phyloP scores from a whole-genome alignment of 2,888 invertebrate species.

The Clanis bilineata region DNA sequence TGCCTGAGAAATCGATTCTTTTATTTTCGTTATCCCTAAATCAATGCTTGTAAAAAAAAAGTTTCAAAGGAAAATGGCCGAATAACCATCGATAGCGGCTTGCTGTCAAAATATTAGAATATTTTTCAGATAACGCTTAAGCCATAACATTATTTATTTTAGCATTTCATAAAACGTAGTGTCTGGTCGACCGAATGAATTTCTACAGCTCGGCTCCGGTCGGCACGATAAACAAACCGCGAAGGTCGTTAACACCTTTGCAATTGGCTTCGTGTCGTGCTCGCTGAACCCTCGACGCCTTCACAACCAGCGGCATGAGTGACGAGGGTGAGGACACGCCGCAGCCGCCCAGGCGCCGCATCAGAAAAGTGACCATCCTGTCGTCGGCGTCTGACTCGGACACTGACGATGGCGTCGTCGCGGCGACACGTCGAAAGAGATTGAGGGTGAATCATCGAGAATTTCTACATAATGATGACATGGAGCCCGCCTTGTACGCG shows the following conservation, averaged over 20 bases:
- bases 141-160: constrained; percentile 40
- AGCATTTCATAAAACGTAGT: constrained; percentile 41
- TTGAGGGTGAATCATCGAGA: constrained; percentile 60
- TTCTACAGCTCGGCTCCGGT: constrained; percentile 41
- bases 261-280: constrained; percentile 69
- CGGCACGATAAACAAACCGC: constrained; percentile 45
- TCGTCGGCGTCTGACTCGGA: constrained; percentile 68
- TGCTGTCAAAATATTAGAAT: constrained; percentile 79
- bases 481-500: not conserved
- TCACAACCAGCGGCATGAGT: constrained; percentile 61
- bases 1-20: too few species aligned
- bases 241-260: constrained; percentile 76
- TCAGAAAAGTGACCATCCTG: constrained; percentile 60
- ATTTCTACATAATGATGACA: constrained; percentile 9
- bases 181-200: constrained; percentile 54
- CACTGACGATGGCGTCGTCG: constrained; percentile 69
- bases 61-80: constrained; percentile 73
- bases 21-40: too few species aligned
- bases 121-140: constrained; percentile 53
- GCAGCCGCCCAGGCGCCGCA: constrained; percentile 60
- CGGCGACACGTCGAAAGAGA: constrained; percentile 68
- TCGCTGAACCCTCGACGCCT: constrained; percentile 44
- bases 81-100: constrained; percentile 74
- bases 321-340: constrained; percentile 68
- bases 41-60: constrained; percentile 28